phyloP scores from a whole-genome alignment of 2,888 invertebrate species.

The Brenthis ino region DNA sequence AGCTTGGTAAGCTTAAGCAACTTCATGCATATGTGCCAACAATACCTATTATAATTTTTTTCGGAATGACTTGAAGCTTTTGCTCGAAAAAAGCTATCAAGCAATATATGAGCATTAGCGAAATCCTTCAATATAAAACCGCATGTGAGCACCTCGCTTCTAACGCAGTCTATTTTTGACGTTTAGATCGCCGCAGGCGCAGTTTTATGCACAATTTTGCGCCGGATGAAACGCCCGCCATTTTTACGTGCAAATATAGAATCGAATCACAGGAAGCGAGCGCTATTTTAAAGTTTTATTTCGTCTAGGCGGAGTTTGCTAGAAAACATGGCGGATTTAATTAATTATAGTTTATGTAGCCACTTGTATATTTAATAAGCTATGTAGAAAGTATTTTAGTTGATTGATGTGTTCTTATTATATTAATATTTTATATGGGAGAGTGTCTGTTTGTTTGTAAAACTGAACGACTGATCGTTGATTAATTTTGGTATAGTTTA shows the following conservation, averaged over 20 bases:
- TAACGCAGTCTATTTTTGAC: constrained; percentile 78
- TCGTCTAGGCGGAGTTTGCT: constrained; percentile 68
- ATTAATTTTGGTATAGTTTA: too few relatives aligned
- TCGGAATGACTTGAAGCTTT: too few relatives aligned
- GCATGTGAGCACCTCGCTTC: constrained; percentile 50
- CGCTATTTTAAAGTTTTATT: constrained; percentile 74
- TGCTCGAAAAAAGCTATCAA: too few relatives aligned
- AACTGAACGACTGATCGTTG: too few relatives aligned
- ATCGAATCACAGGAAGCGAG: constrained; percentile 70
- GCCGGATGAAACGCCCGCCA: constrained; percentile 58
- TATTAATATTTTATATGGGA: too few relatives aligned
- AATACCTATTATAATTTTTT: too few relatives aligned
- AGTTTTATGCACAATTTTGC: constrained; percentile 80
- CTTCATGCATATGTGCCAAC: too few relatives aligned
- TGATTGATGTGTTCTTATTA: too few relatives aligned
- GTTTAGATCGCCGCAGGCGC: constrained; percentile 77
- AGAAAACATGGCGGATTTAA: constrained; percentile 36
- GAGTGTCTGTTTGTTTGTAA: too few relatives aligned
- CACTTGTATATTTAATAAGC: not conserved
- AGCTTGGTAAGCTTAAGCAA: too few relatives aligned
- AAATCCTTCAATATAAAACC: constrained; percentile 17
- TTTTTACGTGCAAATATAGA: constrained; percentile 76
- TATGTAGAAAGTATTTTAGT: not conserved
- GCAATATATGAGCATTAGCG: too few relatives aligned
- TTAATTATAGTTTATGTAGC: constrained; percentile 18